Base-by-base conservation (phyloP, 2,888 invertebrate species). In the Rhingia campestris region DNA sequence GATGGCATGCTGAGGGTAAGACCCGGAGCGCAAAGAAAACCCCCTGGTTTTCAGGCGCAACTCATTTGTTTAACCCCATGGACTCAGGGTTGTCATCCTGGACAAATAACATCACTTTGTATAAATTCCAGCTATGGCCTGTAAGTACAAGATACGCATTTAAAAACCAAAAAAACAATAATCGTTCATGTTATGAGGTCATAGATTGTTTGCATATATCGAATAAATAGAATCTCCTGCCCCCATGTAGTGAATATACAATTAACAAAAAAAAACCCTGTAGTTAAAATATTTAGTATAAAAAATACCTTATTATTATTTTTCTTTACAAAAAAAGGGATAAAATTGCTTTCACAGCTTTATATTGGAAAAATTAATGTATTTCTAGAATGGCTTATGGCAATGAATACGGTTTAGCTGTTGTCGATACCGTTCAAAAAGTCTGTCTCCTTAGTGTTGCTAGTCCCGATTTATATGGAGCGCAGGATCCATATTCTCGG, bases 101-200 rank as follows among this genome's bases (percentile, higher is more conserved):
- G 96, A 92, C 95, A 95, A 91, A 95, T 99, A 90, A 95, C 97
- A 88, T 95, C 98, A 87, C 94, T 99, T 90, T 95, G 97, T 88
- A 94, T 99, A 92, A 99, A 98, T 93, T 98, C 99, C 88, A 97
- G 97, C 76, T 99, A 98, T 92, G 98, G 98, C 92, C 94, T 99
- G 99, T 99, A 93, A 96, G 97, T 90, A 88, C 51, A 67, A 58
- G 30, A 37, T n/a, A 41, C 6, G 33, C 5, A 12, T 72, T 54
- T 49, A 33, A 9, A 39, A 45, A 30, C 1, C n/a, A 51, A 56
- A 12, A 51, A 66, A 39, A 58, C 1, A 22, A 22, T 22, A 37
- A 6, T 7, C 43, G 61, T 77, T 81, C 59, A 67, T 79, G 82
- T 82, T 69, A 74, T 74, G 82, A 73, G 80, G 69, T 80, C 53